Percentiles rank a stretch among this genome's conserved stretches.
Conservation (phyloP, 2,113 vertebrate genomes). For the Bufo bufo region DNA sequence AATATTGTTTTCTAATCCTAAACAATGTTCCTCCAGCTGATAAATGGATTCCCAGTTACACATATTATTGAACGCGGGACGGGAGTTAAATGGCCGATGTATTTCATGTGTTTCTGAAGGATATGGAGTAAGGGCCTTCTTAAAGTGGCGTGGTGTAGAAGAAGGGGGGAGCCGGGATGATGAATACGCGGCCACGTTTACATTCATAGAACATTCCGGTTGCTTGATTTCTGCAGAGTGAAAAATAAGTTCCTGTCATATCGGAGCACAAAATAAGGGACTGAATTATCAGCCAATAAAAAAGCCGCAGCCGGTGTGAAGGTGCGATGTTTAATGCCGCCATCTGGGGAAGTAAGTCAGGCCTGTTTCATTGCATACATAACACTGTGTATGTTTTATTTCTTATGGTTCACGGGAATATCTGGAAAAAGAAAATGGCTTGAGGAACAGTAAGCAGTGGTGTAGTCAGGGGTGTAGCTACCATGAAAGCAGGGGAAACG, state of each 20-base stretch:
- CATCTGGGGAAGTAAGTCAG: constrained; percentile 53
- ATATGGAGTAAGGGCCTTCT: constrained; percentile 26
- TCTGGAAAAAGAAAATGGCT: not conserved
- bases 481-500: too few relatives aligned
- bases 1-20: not conserved
- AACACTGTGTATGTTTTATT: not conserved
- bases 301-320: not conserved
- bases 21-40: constrained; percentile 49
- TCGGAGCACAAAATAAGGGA: not conserved
- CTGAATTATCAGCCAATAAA: constrained; percentile 54
- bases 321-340: constrained; percentile 42
- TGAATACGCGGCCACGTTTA: constrained; percentile 14
- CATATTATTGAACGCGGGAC: constrained; percentile 44
- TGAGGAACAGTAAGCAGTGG: not conserved
- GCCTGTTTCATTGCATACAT: constrained; percentile 11
- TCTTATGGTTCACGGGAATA: not conserved
- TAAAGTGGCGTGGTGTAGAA: not conserved
- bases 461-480: too few relatives aligned
- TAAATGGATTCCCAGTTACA: constrained; percentile 47
- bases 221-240: constrained; percentile 5
- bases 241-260: constrained; percentile 43
- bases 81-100: constrained; percentile 36
- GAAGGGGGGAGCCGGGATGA: not conserved
- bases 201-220: constrained; percentile 23
- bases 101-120: constrained; percentile 33